Evolutionary conservation across 2,113 vertebrate genomes (phyloP).

Genomic region (Thomomys bottae): DNA sequence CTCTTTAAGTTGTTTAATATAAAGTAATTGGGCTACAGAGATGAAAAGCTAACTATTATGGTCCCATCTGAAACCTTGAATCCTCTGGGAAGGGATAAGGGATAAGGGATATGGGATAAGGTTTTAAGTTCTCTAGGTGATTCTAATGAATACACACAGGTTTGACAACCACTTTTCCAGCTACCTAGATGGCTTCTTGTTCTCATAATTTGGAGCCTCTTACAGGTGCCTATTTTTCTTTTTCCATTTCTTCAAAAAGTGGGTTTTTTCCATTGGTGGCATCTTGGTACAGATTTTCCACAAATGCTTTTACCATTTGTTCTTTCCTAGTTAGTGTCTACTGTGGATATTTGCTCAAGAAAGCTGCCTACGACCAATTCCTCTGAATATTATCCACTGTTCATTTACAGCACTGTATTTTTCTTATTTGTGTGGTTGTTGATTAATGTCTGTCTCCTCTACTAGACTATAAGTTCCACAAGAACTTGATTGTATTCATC

Average conservation of each 20-base stretch:
- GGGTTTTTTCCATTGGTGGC: not conserved
- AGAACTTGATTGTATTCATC: not conserved
- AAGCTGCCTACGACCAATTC: not conserved
- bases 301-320: not conserved
- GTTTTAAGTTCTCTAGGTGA: not conserved
- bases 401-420: not conserved
- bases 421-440: not conserved
- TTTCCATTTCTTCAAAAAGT: not conserved
- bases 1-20: too few species aligned
- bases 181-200: not conserved
- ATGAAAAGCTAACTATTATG: too few species aligned
- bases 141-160: not conserved
- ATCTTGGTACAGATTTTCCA: not conserved
- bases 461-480: not conserved
- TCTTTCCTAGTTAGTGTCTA: not conserved
- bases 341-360: constrained; percentile 19
- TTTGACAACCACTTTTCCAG: not conserved
- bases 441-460: not conserved
- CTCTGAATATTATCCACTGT: not conserved
- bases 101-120: not conserved
- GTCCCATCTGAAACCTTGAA: not conserved
- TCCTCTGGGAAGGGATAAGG: not conserved
- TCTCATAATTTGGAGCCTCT: not conserved
- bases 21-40: not conserved
- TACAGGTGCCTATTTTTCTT: not conserved